Evolutionary conservation across 2,113 vertebrate species (phyloP).

Genomic region (Campylomormyrus numenius): DNA sequence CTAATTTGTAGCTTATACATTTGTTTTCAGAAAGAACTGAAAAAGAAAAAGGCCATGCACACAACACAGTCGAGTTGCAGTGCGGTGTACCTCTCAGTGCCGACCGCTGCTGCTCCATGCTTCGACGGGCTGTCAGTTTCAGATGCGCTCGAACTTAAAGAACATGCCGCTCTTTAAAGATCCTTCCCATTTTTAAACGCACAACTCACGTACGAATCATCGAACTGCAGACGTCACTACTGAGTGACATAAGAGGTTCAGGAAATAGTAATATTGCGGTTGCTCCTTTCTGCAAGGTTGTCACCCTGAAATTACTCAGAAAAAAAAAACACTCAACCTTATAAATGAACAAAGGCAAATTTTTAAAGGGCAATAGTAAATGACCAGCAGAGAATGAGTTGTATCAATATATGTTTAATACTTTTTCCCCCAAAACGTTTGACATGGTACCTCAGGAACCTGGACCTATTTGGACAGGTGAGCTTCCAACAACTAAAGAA

Average conservation of each 20-base stretch:
- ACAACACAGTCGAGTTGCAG: neutral
- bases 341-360: neutral
- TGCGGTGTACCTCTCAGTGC: neutral
- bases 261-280: neutral
- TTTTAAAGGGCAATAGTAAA: neutral
- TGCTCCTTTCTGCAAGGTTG: neutral
- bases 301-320: neutral
- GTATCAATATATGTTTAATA: conserved; percentile 11
- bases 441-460: neutral
- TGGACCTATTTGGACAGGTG: neutral
- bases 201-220: neutral
- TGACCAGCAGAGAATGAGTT: neutral
- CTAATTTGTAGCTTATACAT: neutral
- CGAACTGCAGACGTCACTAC: neutral
- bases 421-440: conserved; percentile 1
- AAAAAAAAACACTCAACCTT: neutral
- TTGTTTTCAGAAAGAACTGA: neutral
- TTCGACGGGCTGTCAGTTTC: neutral
- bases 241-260: neutral
- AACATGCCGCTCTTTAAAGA: neutral
- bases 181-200: neutral
- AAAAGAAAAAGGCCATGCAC: neutral
- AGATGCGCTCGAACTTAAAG: neutral
- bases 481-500: neutral
- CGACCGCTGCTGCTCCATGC: neutral